phyloP scores from a whole-genome alignment of 1,140 invertebrate species.

The Penaeus vannamei region DNA sequence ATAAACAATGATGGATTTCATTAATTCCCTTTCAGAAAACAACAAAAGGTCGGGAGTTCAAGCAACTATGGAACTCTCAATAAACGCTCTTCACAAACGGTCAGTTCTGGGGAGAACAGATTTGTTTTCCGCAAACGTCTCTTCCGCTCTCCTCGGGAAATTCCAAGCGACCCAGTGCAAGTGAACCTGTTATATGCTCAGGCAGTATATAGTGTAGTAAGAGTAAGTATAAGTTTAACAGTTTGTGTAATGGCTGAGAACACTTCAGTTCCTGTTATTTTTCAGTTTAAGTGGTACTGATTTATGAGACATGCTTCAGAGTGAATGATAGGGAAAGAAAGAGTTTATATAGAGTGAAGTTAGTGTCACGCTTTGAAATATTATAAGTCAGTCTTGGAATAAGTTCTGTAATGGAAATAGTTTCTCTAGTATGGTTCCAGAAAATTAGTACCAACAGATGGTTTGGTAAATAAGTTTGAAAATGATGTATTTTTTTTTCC shows the following conservation, averaged over 20 bases:
- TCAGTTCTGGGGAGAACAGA: constrained; percentile 89
- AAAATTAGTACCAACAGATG: too few relatives aligned
- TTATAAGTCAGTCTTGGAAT: too few relatives aligned
- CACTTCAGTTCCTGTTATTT: too few relatives aligned
- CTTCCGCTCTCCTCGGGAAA: constrained; percentile 88
- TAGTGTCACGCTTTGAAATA: too few relatives aligned
- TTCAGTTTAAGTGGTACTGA: too few relatives aligned
- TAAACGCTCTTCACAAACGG: constrained; percentile 70
- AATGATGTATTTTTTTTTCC: too few relatives aligned
- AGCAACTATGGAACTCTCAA: constrained; percentile 45
- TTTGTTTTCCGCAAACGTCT: constrained; percentile 94
- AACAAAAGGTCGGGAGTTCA: constrained; percentile 42
- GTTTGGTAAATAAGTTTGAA: too few relatives aligned
- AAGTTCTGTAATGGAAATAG: too few relatives aligned
- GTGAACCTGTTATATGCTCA: constrained; percentile 95
- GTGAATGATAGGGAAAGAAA: too few relatives aligned
- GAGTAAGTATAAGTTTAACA: constrained; percentile 77
- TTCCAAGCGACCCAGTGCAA: constrained; percentile 97
- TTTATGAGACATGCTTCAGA: not conserved
- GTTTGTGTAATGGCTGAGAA: too few relatives aligned
- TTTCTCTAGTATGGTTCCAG: too few relatives aligned
- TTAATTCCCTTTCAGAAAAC: constrained; percentile 40
- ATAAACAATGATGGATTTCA: not conserved
- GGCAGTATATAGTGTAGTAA: constrained; percentile 94
- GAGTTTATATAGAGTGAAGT: too few relatives aligned